Percentiles rank a stretch among this genome's conserved stretches.
phyloP scores from a whole-genome alignment of 2,113 vertebrate species.

The Ophthalmolycus amberensis region DNA sequence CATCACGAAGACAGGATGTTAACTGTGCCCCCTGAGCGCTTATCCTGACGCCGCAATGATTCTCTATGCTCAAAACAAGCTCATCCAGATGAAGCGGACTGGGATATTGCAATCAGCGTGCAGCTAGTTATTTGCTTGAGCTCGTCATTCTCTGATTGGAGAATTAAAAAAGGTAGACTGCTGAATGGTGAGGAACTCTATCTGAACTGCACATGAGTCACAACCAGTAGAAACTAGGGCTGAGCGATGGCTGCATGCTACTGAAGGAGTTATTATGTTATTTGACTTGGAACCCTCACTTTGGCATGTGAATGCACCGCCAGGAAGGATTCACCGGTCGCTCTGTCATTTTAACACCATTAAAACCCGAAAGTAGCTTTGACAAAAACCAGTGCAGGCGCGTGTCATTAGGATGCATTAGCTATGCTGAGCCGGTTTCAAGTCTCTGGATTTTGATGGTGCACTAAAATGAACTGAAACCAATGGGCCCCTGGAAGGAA shows the following conservation, averaged over 20 bases:
- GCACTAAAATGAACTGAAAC: background rate
- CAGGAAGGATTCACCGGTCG: background rate
- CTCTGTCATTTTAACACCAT: background rate
- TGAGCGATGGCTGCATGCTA: no score
- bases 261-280: no score
- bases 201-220: no score
- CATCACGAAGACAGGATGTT: conserved; percentile 55
- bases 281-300: background rate
- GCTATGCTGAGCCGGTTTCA: background rate
- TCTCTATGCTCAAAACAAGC: conserved; percentile 35
- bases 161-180: background rate
- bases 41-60: conserved; percentile 13
- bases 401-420: background rate
- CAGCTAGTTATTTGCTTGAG: conserved; percentile 32
- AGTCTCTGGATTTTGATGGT: background rate
- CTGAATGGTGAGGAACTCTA: no score
- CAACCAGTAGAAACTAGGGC: no score
- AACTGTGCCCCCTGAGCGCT: conserved; percentile 33
- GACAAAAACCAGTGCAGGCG: background rate
- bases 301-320: background rate
- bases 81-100: conserved; percentile 15
- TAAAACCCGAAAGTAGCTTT: background rate
- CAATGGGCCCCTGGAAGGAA: background rate
- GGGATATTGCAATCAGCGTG: conserved; percentile 20
- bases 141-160: conserved; percentile 18